Percentiles rank a stretch among this genome's conserved stretches.
Conservation (phyloP, 2,888 invertebrate genomes). For the Drosophila picticornis region DNA sequence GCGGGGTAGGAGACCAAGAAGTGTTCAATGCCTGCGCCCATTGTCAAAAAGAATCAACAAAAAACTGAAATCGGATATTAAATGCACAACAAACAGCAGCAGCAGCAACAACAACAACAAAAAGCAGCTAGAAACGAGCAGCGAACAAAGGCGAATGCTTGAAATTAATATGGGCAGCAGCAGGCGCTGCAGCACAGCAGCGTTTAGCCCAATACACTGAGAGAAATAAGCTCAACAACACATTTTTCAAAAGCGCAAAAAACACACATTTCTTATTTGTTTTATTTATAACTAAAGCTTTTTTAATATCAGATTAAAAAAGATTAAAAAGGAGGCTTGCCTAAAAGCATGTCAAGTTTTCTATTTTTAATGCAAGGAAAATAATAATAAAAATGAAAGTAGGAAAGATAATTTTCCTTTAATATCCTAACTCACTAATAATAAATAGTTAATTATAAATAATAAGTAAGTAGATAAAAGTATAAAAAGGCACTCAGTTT, state of each 20-base stretch:
- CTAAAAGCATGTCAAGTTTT: too few species aligned
- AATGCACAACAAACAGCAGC: conserved; percentile 68
- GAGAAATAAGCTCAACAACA: conserved; percentile 16
- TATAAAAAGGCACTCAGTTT: neutral
- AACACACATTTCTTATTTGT: rapidly evolving
- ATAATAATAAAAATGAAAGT: neutral
- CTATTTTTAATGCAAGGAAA: too few species aligned
- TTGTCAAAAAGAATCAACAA: conserved; percentile 78
- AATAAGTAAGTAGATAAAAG: too few species aligned
- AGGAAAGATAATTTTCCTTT: too few species aligned
- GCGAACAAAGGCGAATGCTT: conserved; percentile 56
- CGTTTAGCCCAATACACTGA: conserved; percentile 31
- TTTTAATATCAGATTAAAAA: neutral
- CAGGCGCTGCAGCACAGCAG: conserved; percentile 35
- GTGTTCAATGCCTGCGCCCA: conserved; percentile 71
- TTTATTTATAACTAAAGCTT: neutral
- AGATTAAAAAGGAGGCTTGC: neutral
- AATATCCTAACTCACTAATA: too few species aligned
- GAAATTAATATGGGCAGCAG: conserved; percentile 53
- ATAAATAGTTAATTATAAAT: too few species aligned
- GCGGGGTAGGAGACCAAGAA: conserved; percentile 18
- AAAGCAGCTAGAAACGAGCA: conserved; percentile 22
- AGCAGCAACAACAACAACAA: conserved; percentile 48
- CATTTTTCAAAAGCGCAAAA: neutral
- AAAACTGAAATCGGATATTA: conserved; percentile 80